phyloP scores from a whole-genome alignment of 1,140 invertebrate species.

The Psilanteris sp. region DNA sequence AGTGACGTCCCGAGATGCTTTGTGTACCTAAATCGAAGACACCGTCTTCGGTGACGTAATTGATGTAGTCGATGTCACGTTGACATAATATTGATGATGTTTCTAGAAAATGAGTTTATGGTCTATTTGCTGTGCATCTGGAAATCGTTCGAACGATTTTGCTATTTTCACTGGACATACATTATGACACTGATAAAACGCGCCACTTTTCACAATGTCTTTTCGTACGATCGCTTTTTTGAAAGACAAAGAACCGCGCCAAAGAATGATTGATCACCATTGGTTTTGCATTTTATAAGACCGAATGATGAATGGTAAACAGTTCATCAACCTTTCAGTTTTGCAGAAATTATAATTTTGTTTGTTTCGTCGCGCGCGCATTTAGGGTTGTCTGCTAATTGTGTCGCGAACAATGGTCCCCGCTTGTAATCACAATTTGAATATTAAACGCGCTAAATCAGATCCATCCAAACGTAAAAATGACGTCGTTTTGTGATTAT shows the following conservation, averaged over 20 bases:
- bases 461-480: too few species aligned
- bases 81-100: constrained; percentile 60
- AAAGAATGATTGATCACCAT: constrained; percentile 7
- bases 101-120: constrained; percentile 54
- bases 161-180: constrained; percentile 45
- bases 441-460: too few species aligned
- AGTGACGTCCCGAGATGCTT: constrained; percentile 45
- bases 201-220: constrained; percentile 40
- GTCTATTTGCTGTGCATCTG: constrained; percentile 50
- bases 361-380: too few species aligned
- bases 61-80: constrained; percentile 50
- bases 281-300: constrained; percentile 1
- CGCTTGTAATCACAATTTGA: too few species aligned
- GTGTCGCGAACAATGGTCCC: too few species aligned
- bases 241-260: constrained; percentile 27
- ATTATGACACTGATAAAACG: constrained; percentile 47
- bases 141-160: constrained; percentile 39
- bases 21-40: constrained; percentile 54
- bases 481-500: too few species aligned
- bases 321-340: too few species aligned
- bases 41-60: constrained; percentile 55
- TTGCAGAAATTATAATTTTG: too few species aligned
- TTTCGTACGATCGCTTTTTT: constrained; percentile 16
- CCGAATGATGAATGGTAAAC: neutral
- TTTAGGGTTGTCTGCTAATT: too few species aligned